Evolutionary conservation across 2,888 invertebrate genomes (phyloP).

Genomic region (Aleiodes leptofemur): DNA sequence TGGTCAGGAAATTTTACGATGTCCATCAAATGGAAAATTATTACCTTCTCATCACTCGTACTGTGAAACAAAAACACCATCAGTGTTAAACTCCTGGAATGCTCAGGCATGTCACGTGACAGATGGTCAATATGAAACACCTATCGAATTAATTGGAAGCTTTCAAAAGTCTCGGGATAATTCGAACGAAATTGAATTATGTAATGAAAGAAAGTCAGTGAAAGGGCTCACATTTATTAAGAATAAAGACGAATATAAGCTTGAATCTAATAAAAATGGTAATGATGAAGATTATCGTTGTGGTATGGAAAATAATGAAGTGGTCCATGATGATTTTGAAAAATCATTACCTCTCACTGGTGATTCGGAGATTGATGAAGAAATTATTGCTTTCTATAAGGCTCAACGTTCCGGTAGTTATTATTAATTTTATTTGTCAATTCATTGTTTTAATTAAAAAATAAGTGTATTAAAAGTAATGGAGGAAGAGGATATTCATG

Average conservation of each 20-base stretch:
- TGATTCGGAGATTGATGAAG: slow-evolving; percentile 76
- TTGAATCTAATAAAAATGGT: background rate
- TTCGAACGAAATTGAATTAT: background rate
- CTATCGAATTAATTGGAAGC: background rate
- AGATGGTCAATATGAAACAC: too few relatives aligned
- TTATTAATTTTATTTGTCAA: slow-evolving; percentile 49
- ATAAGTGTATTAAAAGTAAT: slow-evolving; percentile 8
- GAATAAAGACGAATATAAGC: background rate
- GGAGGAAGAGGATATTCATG: too few relatives aligned
- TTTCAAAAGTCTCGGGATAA: background rate
- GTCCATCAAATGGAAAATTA: background rate
- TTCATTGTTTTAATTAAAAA: slow-evolving; percentile 51
- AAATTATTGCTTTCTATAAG: slow-evolving; percentile 75
- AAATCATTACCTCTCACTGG: slow-evolving; percentile 75
- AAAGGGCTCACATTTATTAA: background rate
- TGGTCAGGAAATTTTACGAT: too few relatives aligned
- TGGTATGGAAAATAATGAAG: slow-evolving; percentile 37
- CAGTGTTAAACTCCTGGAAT: too few relatives aligned
- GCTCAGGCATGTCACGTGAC: too few relatives aligned
- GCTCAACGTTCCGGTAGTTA: slow-evolving; percentile 59
- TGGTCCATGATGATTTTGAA: slow-evolving; percentile 58
- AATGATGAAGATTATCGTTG: background rate
- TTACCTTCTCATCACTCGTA: background rate
- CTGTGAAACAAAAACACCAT: background rate
- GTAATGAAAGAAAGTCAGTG: background rate